Evolutionary conservation across 1,140 invertebrate genomes (phyloP), one percentile per base, ranked within the genome.

Genomic region (Zaprionus inermis): DNA sequence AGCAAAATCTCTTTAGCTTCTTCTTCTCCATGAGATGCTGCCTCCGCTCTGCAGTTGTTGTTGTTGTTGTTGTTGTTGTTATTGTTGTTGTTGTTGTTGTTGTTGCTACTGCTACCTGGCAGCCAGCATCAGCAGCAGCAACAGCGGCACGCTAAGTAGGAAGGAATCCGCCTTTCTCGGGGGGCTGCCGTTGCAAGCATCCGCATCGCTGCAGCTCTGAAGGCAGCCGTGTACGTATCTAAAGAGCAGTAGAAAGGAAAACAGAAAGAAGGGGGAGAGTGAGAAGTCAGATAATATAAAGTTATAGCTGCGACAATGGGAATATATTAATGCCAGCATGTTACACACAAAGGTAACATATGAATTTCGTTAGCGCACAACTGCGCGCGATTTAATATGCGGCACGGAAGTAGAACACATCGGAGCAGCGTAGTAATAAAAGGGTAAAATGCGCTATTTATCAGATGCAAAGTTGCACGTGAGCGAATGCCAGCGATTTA

Each of bases 171-270:
- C 38, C n/a, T 75, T 51, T 60, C 55, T 68, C 59, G 63, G 65
- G 46, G 59, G 70, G 69, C 54, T 60, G 75, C 59, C 72, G 57
- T 98, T 98, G 92, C 97, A 98, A 1, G 96, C 97, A 88, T 98
- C 97, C 1, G 96, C 95, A 90, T 98, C 97, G 88, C 95, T 96
- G 93, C 97, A 98, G 69, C 96, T 97, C 91, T 97, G 97, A 10
- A 97, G 94, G 90, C 97, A 98, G 36, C 97, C 97, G 79, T 96
- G 95, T 18, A 97, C 95, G 88, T 97, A 97, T 81, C 97, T 98
- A 91, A 59, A 16, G 14, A 24, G 20, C 22, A 16, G 34, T 16
- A 24, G 20, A 28, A 28, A 4, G 24, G 5, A 5, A 28, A 4
- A 24, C 5, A 11, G 28, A 59, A 16, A 14, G 28, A 20, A 30